phyloP scores from a whole-genome alignment of 2,113 vertebrate genomes.

The Amia ocellicauda region DNA sequence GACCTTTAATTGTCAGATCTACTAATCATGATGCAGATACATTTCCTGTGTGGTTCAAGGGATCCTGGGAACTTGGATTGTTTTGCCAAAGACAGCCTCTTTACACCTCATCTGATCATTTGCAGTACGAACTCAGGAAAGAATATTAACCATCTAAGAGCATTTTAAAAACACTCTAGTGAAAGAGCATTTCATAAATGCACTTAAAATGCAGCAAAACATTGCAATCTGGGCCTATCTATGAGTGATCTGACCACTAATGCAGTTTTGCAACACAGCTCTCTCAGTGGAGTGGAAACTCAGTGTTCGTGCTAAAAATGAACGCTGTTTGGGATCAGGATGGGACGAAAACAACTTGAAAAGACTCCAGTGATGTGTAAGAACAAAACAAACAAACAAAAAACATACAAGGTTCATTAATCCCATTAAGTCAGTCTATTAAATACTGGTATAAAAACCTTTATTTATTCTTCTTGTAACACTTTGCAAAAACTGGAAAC shows the following conservation, averaged over 20 bases:
- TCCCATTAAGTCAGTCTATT: conserved; percentile 12
- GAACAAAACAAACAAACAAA: not conserved
- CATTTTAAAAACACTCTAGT: too few species aligned
- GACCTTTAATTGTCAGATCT: conserved; percentile 26
- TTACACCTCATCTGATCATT: too few species aligned
- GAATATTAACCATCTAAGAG: too few species aligned
- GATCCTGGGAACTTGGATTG: not conserved
- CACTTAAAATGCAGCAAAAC: too few species aligned
- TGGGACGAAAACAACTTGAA: not conserved
- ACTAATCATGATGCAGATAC: conserved; percentile 12
- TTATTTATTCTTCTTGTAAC: not conserved
- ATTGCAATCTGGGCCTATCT: too few species aligned
- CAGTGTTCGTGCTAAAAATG: too few species aligned
- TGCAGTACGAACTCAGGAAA: too few species aligned
- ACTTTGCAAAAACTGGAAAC: too few species aligned
- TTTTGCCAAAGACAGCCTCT: too few species aligned
- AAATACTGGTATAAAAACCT: not conserved
- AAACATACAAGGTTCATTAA: conserved; percentile 11
- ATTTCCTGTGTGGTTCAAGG: not conserved
- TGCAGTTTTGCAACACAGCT: too few species aligned
- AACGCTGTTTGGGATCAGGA: not conserved
- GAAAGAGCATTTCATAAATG: too few species aligned
- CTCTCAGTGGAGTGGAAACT: conserved; percentile 24
- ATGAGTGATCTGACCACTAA: too few species aligned
- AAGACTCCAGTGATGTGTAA: not conserved